Base-by-base conservation (phyloP, 2,797 vertebrate genomes). In the Sitta carolinensis region DNA sequence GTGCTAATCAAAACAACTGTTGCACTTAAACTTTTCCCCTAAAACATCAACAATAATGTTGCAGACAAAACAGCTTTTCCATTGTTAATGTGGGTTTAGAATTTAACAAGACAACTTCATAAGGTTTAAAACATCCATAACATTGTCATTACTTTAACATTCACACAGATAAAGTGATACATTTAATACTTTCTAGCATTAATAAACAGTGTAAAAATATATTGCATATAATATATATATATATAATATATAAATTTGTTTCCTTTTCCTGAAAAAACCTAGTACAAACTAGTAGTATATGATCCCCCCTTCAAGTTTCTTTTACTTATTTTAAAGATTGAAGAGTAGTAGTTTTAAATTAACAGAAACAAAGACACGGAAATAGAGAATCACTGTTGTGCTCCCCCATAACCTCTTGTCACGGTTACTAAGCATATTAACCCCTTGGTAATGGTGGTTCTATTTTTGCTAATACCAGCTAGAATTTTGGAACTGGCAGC, bases 181-280 rank as follows among this genome's bases (percentile, higher is more conserved):
- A 87, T 95, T 96, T 95, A 82, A 94, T 92, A 92, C 93, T 96
- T 96, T 91, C 91, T 96, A 91, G 95, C 93, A 94, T 96, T 97
- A 97, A 96, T 96, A 96, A 95, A 97, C 95, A 95, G 97, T 97
- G 97, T 97, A 98, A 98, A 98, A 98, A 98, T 98, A 98, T 96
- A 97, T 95, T 97, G 93, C 87, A 86, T 96, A 94, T 96, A 95
- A 94, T 96, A 95, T 95, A 94, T 94, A 95, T 95, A 90, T 95
- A 96, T 96, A 93, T 94, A 36, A 36, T 36, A 36, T 95, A 97
- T 89, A 94, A 84, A 94, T 93, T 94, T 96, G 90, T 96, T 97
- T 97, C 95, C 96, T 95, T 97, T 97, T 97, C 97, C 97, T 96
- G 96, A 97, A 98, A 96, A 97, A 93, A 83, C 85, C 95, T 96